Base-by-base conservation (phyloP, 2,113 vertebrate species). In the Megalops atlanticus region DNA sequence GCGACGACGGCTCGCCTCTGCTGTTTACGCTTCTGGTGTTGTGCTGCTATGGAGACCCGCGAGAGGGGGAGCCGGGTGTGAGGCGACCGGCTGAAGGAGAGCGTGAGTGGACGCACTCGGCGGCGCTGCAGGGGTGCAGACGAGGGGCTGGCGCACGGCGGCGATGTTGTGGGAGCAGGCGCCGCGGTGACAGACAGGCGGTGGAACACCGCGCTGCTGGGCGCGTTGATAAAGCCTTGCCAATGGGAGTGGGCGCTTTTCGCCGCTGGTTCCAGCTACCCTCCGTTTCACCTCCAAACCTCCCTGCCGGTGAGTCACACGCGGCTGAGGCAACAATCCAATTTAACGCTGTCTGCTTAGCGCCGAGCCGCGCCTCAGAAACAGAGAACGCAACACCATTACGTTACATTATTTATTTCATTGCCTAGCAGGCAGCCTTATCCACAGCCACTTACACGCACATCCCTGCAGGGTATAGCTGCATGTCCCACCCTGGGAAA, bases 281-380 rank as follows among this genome's bases (percentile, higher is more conserved):
- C 40, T 78, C 41, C 27, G 77, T 79, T 84, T 86, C 70, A 81
- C 74, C 79, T 79, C 82, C 69, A 75, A 77, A 76, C 33, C 36
- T 27, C 70, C 45, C 80, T 77, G 70, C 38, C 43, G 78, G 84
- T 73, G 79, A 72, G 47, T 35, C 69, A 43, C 2, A 68, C 84
- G 81, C 36, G 76, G 52, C 47, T 85, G 70, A 78, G 81, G 82
- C 84, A 76, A 77, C 79, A 83, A 86, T 79, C 80, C 69, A 81
- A 71, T 79, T 89, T 80, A 85, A 83, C 83, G 73, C 49, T 75
- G 81, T 83, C 82, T 83, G 47, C 40, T 58, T 76, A 52, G 68
- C 16, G 12, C 71, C 49, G 18, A 73, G 31, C 58, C n/a, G 47
- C 5, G 47, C 47, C 12, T 49, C 47, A 16, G 47, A 15, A 21